Base-by-base conservation (phyloP, 2,113 vertebrate species). In the Trochalopteron elliotii region DNA sequence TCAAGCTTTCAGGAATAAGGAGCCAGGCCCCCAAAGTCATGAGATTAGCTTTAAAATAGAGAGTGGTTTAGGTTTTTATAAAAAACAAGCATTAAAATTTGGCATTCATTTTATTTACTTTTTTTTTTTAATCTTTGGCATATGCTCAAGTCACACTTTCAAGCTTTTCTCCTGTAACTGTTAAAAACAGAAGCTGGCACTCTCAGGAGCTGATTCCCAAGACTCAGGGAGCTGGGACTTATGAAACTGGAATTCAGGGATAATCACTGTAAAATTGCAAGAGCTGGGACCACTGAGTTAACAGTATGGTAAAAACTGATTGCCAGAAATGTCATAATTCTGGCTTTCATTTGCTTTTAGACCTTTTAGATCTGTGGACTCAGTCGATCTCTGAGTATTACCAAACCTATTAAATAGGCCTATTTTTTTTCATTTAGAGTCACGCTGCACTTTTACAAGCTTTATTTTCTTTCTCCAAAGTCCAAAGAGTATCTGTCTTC, bases 31-130 rank as follows among this genome's bases (percentile, higher is more conserved):
- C 64, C 24, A 45, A 90, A 94, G 63, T 94, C 70, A 92, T 80
- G 68, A 94, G 90, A 93, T 96, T 83, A 95, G 75, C 52, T 96
- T 94, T 93, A 96, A 96, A 96, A 94, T 74, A 83, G 83, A 78
- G 72, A 88, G 17, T 52, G 53, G 7, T 91, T 87, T 76, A 37
- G 20, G 10, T 30, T 86, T 88, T 70, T 61, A 47, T 60, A 52
- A 93, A 80, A 96, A 96, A 90, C 17, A 89, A 78, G 69, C 52
- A 82, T 68, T 90, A 71, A 70, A 87, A 92, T 86, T 90, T 95
- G 93, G 91, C 84, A 86, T 88, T 76, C 1, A 1, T 85, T 93
- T 96, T 93, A 77, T 96, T 95, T 94, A 83, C 55, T 90, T 95
- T 85, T 90, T 94, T 93, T 94, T 91, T 92, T 77, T 59, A 91